Evolutionary conservation across 2,113 vertebrate species (phyloP).

Genomic region (Symphodus melops): DNA sequence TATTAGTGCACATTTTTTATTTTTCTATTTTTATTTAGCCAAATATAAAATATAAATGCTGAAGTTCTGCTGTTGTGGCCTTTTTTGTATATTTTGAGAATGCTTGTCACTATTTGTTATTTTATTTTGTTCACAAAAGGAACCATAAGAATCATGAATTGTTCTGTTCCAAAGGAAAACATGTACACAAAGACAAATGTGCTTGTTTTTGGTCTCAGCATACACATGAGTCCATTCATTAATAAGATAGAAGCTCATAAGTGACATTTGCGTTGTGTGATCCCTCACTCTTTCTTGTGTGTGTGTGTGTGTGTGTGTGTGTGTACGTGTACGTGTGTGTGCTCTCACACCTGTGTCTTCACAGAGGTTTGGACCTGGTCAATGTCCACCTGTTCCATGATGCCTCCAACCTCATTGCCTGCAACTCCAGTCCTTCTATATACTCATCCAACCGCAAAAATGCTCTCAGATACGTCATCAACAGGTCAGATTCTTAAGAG

Average conservation of each 20-base stretch:
- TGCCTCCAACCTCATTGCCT: constrained; percentile 87
- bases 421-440: constrained; percentile 84
- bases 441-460: constrained; percentile 84
- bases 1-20: too few species aligned
- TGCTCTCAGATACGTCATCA: constrained; percentile 83
- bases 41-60: too few species aligned
- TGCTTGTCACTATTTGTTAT: too few species aligned
- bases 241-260: constrained; percentile 53
- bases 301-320: background rate
- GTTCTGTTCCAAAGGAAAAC: constrained; percentile 60
- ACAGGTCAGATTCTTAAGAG: constrained; percentile 73
- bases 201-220: constrained; percentile 46
- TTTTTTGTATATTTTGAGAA: too few species aligned
- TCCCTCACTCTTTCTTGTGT: too few species aligned
- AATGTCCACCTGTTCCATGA: constrained; percentile 89
- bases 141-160: constrained; percentile 12
- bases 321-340: constrained; percentile 1
- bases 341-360: background rate
- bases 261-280: constrained; percentile 10
- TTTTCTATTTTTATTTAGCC: too few species aligned
- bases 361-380: constrained; percentile 85
- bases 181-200: constrained; percentile 61
- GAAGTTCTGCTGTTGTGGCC: too few species aligned
- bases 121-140: too few species aligned
- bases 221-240: constrained; percentile 39